Percentiles rank a stretch among this genome's conserved stretches.
Conservation (phyloP, 2,888 invertebrate genomes). For the Pammene aurita region DNA sequence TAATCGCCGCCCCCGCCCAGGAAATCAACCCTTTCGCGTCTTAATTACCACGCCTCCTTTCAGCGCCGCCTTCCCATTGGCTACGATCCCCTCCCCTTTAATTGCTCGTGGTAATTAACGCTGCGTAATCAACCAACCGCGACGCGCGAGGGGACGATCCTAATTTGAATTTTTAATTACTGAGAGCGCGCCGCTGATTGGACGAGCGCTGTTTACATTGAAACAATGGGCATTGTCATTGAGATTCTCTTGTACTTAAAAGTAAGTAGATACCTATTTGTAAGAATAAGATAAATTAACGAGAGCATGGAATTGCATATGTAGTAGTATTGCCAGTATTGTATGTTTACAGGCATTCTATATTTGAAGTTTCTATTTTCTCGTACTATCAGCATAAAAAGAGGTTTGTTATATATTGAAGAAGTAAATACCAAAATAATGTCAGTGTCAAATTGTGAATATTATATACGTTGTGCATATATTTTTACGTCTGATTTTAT, state of each 20-base stretch:
- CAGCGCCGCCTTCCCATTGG: conserved; percentile 73
- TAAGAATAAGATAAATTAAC: too few relatives aligned
- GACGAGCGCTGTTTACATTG: conserved; percentile 65
- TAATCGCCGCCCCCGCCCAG: conserved; percentile 77
- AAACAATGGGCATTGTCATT: conserved; percentile 72
- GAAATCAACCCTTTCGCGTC: conserved; percentile 81
- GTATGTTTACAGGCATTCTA: too few relatives aligned
- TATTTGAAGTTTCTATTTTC: too few relatives aligned
- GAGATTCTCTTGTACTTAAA: conserved; percentile 41
- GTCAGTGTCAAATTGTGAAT: too few relatives aligned
- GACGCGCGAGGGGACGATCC: conserved; percentile 69
- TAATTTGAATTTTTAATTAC: conserved; percentile 83
- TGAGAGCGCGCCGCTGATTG: conserved; percentile 63
- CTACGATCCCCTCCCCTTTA: conserved; percentile 68
- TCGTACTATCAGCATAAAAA: too few relatives aligned
- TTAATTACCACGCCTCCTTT: conserved; percentile 82
- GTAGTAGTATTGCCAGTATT: too few relatives aligned
- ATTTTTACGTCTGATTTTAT: too few relatives aligned
- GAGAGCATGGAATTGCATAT: too few relatives aligned
- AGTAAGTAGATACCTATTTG: too few relatives aligned
- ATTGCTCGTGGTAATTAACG: conserved; percentile 81
- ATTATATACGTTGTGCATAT: too few relatives aligned
- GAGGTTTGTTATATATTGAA: too few relatives aligned
- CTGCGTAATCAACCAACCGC: conserved; percentile 75
- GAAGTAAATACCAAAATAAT: too few relatives aligned